Evolutionary conservation across 53 echinoderm and acorn worm genomes (phyloP), one percentile per base, ranked within the genome.

Genomic region (Paelopatides confundens): DNA sequence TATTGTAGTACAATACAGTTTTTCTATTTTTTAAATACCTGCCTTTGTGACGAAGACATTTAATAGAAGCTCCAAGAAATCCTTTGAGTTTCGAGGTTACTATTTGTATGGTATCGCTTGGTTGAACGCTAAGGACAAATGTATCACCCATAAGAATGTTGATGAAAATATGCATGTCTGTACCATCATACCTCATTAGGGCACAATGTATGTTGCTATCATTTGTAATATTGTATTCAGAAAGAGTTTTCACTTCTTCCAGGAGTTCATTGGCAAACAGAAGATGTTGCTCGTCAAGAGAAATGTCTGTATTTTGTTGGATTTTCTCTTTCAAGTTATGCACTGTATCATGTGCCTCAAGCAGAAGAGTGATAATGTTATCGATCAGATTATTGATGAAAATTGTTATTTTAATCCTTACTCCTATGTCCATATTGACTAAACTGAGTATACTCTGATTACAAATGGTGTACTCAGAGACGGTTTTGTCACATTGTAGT

Each of bases 61-160:
- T 54, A 52, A 62, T 29, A 21, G 83, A 54, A 40, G 29, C 82
- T 91, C 94, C 96, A 81, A 95, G 93, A 62, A 95, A 95, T 37
- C 95, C 97, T 71, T 97, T 95, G 48, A 97, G 95, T 84, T 95
- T 95, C 14, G 93, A 89, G 62, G 89, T 95, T 76, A 93, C 91
- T 71, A 93, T 95, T 77, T 97, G 93, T 18, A 97, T 97, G 69
- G 93, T 93, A 66, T 97, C 97, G 24, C 91, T 93, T 37, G 97
- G 97, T 63, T 95, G 93, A 66, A 94, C 94, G 92, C 94, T 90
- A 29, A 94, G 82, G 84, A 90, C 92, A 76, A 94, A 90, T 71
- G 92, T 82, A 63, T 82, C 62, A 58, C 62, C 83, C 27, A 39
- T 82, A 17, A 82, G 35, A 29, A 62, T 82, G 2, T 82, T 63